Conservation (phyloP, 2,888 invertebrate species). For the Morpho deidamia region DNA sequence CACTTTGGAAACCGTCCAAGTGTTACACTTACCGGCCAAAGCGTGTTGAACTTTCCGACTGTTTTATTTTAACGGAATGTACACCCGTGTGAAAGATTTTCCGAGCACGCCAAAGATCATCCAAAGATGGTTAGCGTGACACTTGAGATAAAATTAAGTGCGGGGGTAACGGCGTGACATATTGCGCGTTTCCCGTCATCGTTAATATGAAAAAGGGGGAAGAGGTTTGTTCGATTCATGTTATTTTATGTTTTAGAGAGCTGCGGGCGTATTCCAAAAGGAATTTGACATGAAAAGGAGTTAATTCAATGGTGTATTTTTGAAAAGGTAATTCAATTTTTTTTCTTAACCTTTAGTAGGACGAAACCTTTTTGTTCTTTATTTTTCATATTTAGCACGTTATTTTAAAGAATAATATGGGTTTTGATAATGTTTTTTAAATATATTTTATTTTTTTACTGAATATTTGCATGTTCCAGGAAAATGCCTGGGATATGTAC, state of each 20-base stretch:
- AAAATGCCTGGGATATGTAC: too few relatives aligned
- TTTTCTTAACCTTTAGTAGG: too few relatives aligned
- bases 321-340: too few relatives aligned
- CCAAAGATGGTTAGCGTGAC: slow-evolving; percentile 9
- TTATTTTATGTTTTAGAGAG: slow-evolving; percentile 8
- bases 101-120: slow-evolving; percentile 7
- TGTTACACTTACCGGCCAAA: slow-evolving; percentile 35
- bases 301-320: not conserved
- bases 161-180: slow-evolving; percentile 18
- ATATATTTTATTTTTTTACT: too few relatives aligned
- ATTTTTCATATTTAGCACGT: not conserved
- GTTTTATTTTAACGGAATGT: slow-evolving; percentile 1
- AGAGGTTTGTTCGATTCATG: slow-evolving; percentile 7
- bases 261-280: not conserved
- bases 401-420: too few relatives aligned
- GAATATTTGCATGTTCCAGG: too few relatives aligned
- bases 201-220: slow-evolving; percentile 14
- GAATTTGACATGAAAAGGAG: slow-evolving; percentile 4
- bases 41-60: slow-evolving; percentile 29
- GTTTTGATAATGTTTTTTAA: too few relatives aligned
- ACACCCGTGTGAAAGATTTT: slow-evolving; percentile 1
- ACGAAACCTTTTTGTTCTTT: too few relatives aligned
- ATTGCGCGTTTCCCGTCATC: slow-evolving; percentile 17
- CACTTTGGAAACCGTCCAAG: slow-evolving; percentile 64
- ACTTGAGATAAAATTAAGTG: slow-evolving; percentile 19